Base-by-base conservation (phyloP, 2,797 vertebrate species). In the Knipowitschia caucasica region DNA sequence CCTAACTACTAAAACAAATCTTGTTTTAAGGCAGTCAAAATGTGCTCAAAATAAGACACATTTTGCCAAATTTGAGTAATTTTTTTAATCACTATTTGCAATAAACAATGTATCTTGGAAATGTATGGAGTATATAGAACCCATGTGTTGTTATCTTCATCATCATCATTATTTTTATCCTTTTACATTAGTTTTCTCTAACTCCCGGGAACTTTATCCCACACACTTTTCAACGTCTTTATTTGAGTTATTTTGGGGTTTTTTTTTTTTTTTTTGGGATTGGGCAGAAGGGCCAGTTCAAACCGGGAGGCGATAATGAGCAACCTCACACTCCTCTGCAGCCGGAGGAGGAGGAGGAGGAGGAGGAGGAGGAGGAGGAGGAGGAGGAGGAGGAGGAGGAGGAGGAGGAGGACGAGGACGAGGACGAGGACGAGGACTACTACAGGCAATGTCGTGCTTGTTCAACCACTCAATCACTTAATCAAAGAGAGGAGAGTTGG, bases 401-500 rank as follows among this genome's bases (percentile, higher is more conserved):
- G 36, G 46, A 38, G 23, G 46, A 44, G 27, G 38, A 17, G 58
- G 69, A 56, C n/a, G n/a, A n/a, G n/a, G n/a, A n/a, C n/a, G n/a
- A n/a, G n/a, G n/a, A n/a, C n/a, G n/a, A n/a, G 18, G 36, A 21
- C 17, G 61, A 79, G 45, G 71, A 70, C 29, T 50, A 69, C 83
- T 73, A 12, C 33, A 50, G 80, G 83, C 80, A 71, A 62, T 77
- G 77, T 80, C 72, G 75, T 72, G 75, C 78, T 82, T 64, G 81
- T 82, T 71, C 75, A 83, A 75, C 61, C 75, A 67, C 75, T 85
- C 81, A 74, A 80, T 88, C 81, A 82, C 68, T 62, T 56, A 71
- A 67, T 56, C n/a, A n/a, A n/a, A n/a, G n/a, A n/a, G n/a, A n/a
- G n/a, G n/a, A n/a, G n/a, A n/a, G n/a, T n/a, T n/a, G n/a, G n/a